These are phyloP conservation scores for Papilio protenor DNA, from an alignment of 2,888 invertebrate genomes.

Conservation along the genomic window DNA sequence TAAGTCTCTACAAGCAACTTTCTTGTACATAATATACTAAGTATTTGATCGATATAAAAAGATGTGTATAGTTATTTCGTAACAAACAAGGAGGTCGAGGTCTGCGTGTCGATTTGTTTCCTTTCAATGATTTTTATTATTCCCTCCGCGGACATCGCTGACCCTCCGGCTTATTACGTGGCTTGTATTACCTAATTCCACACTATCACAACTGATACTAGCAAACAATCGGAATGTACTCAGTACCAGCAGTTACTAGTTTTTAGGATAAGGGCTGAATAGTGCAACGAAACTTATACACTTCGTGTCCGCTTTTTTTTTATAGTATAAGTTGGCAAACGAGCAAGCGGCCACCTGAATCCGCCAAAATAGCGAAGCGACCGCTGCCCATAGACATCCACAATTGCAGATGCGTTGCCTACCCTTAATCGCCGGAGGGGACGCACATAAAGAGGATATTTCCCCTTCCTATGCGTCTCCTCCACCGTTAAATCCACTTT, in stretches of 20 bases:
- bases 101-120: conserved; percentile 68
- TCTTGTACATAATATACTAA: neutral
- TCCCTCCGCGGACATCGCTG: conserved; percentile 61
- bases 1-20: neutral
- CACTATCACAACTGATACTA: conserved; percentile 47
- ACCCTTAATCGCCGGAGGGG: too few relatives aligned
- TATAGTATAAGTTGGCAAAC: too few relatives aligned
- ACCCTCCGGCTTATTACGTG: conserved; percentile 73
- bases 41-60: conserved; percentile 46
- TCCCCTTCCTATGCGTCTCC: too few relatives aligned
- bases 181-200: conserved; percentile 71
- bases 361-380: too few relatives aligned
- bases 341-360: too few relatives aligned
- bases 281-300: too few relatives aligned
- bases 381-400: too few relatives aligned
- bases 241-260: neutral
- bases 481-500: too few relatives aligned
- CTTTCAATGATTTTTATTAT: conserved; percentile 71
- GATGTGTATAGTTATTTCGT: conserved; percentile 61
- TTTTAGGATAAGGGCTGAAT: neutral
- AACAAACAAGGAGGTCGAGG: conserved; percentile 79
- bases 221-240: conserved; percentile 15
- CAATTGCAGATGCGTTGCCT: too few relatives aligned
- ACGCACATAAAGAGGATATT: too few relatives aligned
- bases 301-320: too few relatives aligned